These are phyloP conservation scores for Coleophora deauratella DNA, from an alignment of 2,888 invertebrate species.

Conservation along the genomic window DNA sequence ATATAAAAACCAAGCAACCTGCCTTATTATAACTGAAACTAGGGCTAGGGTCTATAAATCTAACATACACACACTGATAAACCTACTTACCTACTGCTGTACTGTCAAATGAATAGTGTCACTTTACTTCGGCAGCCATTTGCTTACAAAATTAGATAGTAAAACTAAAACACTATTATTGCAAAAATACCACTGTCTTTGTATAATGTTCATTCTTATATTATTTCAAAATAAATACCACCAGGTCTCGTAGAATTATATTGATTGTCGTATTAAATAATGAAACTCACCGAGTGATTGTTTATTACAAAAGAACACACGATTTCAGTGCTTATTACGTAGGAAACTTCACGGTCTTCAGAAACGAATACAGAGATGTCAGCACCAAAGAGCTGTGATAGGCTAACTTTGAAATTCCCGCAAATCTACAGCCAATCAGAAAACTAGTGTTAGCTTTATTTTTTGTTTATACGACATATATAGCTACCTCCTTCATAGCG, in stretches of 20 bases:
- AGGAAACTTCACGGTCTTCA: constrained; percentile 60
- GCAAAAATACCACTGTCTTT: constrained; percentile 16
- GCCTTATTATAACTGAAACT: not conserved
- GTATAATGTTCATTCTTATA: constrained; percentile 7
- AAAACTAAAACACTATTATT: constrained; percentile 49
- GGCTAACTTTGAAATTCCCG: constrained; percentile 61
- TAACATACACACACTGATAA: constrained; percentile 1
- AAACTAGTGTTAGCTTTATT: constrained; percentile 55
- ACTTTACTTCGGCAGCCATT: constrained; percentile 71
- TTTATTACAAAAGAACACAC: constrained; percentile 64
- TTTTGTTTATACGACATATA: constrained; percentile 65
- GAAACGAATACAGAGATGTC: constrained; percentile 57
- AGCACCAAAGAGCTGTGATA: constrained; percentile 44
- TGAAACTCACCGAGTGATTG: constrained; percentile 59
- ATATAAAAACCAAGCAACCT: too few relatives aligned
- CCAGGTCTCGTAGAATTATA: constrained; percentile 8
- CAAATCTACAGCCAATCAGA: constrained; percentile 51
- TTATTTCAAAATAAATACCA: not conserved
- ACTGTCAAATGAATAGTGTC: constrained; percentile 36
- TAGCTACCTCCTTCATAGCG: constrained; percentile 38
- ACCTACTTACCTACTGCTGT: constrained; percentile 23
- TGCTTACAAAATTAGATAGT: constrained; percentile 70
- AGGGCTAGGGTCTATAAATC: not conserved
- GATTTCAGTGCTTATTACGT: constrained; percentile 74
- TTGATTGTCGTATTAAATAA: constrained; percentile 32